These are phyloP conservation scores for Scaptomyza graminum DNA, from an alignment of 1,140 invertebrate genomes.

Conservation along the genomic window DNA sequence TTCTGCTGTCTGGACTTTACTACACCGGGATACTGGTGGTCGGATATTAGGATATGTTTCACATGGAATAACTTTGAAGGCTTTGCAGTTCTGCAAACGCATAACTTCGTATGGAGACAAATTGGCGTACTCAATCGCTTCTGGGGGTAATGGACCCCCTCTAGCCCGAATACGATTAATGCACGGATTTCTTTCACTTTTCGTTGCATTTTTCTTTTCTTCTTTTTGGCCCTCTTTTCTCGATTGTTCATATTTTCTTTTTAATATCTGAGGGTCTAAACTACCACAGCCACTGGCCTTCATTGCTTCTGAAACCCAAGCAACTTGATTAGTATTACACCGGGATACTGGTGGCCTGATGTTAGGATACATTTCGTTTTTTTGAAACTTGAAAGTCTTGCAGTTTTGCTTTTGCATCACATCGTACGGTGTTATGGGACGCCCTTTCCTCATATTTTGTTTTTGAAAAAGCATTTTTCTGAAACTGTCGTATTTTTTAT, in stretches of 20 bases:
- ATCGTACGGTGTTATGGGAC: background rate
- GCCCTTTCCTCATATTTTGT: background rate
- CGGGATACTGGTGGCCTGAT: conserved; percentile 41
- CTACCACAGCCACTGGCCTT: conserved; percentile 20
- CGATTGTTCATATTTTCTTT: background rate
- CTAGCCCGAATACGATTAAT: background rate
- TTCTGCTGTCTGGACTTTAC: conserved; percentile 1
- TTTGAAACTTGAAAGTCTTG: conserved; percentile 19
- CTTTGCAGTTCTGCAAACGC: conserved; percentile 31
- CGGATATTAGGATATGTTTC: conserved; percentile 22
- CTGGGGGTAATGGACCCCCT: background rate
- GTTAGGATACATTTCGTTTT: conserved; percentile 41
- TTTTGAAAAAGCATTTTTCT: background rate
- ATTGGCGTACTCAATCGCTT: background rate
- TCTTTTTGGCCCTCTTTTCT: background rate
- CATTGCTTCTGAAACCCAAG: conserved; percentile 24
- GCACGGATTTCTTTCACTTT: background rate
- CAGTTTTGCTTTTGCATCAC: conserved; percentile 51
- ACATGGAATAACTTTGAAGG: background rate
- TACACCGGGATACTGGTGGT: conserved; percentile 17
- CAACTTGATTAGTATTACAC: conserved; percentile 10
- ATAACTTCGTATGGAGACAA: conserved; percentile 16
- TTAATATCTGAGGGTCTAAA: background rate
- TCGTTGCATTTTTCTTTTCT: background rate
- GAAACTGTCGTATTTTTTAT: too few relatives aligned